Evolutionary conservation across 2,113 vertebrate species (phyloP).

Genomic region (Dinomys branickii): DNA sequence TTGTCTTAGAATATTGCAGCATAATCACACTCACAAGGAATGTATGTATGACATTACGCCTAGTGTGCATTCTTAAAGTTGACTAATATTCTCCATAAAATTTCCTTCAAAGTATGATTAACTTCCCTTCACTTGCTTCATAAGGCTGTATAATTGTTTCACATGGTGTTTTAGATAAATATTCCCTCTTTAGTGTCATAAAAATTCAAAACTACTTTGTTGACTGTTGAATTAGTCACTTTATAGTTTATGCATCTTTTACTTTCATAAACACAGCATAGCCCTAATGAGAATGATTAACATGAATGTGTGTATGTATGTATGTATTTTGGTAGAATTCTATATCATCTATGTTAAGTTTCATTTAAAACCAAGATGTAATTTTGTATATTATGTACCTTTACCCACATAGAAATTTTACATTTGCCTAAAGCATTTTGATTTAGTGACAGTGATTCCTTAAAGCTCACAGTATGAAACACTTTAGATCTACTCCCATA

Average conservation of each 20-base stretch:
- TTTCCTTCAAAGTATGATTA: conserved; percentile 9
- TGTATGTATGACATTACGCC: not conserved
- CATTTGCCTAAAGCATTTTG: not conserved
- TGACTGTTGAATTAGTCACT: not conserved
- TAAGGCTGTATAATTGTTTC: conserved; percentile 10
- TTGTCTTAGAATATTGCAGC: not conserved
- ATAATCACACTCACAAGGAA: conserved; percentile 21
- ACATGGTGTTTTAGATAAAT: conserved; percentile 41
- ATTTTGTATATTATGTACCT: not conserved
- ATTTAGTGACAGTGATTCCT: conserved; percentile 20
- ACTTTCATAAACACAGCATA: not conserved
- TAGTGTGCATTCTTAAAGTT: conserved; percentile 15
- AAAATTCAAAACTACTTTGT: not conserved
- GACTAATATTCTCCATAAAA: conserved; percentile 62
- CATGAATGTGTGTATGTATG: not conserved
- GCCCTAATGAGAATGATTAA: not conserved
- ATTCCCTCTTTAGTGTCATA: not conserved
- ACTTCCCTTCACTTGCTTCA: conserved; percentile 22
- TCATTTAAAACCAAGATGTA: conserved; percentile 1
- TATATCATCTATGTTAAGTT: not conserved
- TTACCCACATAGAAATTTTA: not conserved
- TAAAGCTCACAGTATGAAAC: not conserved
- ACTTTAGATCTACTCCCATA: not conserved
- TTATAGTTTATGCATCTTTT: not conserved
- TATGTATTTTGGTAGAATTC: not conserved